These are phyloP conservation scores for Rhamphomyia laevipes DNA, from an alignment of 2,888 invertebrate species.

Conservation along the genomic window DNA sequence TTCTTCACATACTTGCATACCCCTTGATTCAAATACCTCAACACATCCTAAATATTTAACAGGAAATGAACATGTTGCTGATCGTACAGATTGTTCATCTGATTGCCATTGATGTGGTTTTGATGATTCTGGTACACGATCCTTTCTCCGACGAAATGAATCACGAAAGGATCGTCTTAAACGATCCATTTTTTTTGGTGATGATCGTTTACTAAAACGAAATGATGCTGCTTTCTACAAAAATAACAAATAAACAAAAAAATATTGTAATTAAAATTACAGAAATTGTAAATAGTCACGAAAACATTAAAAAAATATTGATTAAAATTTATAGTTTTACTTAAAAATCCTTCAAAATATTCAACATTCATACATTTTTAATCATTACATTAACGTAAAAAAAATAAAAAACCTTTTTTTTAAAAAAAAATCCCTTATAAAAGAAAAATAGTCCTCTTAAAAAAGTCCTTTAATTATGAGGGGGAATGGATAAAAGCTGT, in stretches of 20 bases:
- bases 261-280: constrained; percentile 6
- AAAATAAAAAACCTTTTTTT: too few species aligned
- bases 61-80: constrained; percentile 92
- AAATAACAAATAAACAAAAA: constrained; percentile 11
- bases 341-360: background rate
- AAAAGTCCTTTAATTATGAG: too few species aligned
- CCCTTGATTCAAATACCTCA: constrained; percentile 97
- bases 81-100: constrained; percentile 91
- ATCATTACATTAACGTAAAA: too few species aligned
- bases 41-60: constrained; percentile 99
- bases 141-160: constrained; percentile 87
- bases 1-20: constrained; percentile 99
- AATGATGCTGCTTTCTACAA: constrained; percentile 45
- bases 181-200: constrained; percentile 76
- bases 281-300: background rate
- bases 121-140: constrained; percentile 77
- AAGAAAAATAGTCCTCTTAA: too few species aligned
- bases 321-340: constrained; percentile 3
- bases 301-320: constrained; percentile 5
- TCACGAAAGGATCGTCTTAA: constrained; percentile 82
- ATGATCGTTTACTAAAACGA: constrained; percentile 48
- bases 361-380: too few species aligned
- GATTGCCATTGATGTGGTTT: constrained; percentile 98
- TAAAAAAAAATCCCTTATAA: too few species aligned
- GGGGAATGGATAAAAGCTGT: too few species aligned